phyloP scores from a whole-genome alignment of 2,797 vertebrate species.

The Momotus momota region DNA sequence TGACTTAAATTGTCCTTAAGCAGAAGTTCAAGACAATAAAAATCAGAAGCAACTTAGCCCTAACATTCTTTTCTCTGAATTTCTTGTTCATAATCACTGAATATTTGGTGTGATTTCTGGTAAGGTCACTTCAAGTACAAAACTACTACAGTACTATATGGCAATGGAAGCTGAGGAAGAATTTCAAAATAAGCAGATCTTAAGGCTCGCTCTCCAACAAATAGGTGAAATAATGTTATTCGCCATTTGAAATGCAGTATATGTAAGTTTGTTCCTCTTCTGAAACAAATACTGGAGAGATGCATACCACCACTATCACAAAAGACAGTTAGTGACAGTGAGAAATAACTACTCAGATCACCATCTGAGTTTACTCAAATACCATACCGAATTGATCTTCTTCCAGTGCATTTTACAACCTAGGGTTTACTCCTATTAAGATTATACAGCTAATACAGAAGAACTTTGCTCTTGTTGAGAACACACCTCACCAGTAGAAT shows the following conservation, averaged over 20 bases:
- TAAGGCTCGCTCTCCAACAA: conserved; percentile 15
- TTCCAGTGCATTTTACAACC: background rate
- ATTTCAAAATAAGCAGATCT: background rate
- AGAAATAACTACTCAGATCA: background rate
- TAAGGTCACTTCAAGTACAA: background rate
- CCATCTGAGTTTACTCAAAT: background rate
- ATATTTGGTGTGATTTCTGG: background rate
- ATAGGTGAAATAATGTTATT: background rate
- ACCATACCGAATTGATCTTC: background rate
- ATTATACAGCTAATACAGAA: background rate
- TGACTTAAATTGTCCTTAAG: background rate
- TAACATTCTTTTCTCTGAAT: background rate
- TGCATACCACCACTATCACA: background rate
- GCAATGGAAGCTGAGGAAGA: background rate
- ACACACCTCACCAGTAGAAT: background rate
- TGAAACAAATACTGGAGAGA: background rate
- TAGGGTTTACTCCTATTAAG: background rate
- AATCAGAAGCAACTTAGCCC: background rate
- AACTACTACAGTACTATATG: background rate
- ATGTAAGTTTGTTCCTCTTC: background rate
- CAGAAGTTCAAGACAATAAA: background rate
- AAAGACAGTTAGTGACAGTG: background rate
- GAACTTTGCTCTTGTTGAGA: background rate
- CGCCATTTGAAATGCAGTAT: background rate
- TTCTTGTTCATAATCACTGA: background rate